Evolutionary conservation across 64 coral and sea anemone species (phyloP), one percentile per base, ranked within the genome.

Genomic region (Stylophora pistillata): DNA sequence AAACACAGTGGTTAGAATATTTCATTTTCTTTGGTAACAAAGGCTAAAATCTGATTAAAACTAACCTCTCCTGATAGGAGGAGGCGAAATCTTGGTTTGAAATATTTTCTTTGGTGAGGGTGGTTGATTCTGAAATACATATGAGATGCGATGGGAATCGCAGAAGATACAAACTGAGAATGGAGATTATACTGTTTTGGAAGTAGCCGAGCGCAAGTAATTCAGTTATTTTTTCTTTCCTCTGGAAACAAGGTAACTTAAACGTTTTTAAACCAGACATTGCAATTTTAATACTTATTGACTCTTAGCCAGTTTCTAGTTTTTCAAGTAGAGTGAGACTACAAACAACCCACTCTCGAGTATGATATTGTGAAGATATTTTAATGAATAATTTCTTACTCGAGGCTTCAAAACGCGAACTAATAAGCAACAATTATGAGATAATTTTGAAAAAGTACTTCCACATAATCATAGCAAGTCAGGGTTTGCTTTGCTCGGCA

Each of bases 11-110:
- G 59, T 65, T n/a, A 82, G 58, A 80, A 80, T 37, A 80, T 80
- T 61, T 80, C 78, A 80, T 80, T 62, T 58, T 80, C 78, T 61
- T n/a, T 58, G 73, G 73, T 76, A 33, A 37, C 18, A 76, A n/a
- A 76, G 73, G 58, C 58, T 82, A 15, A 63, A 64, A 82, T 62
- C 17, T 63, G 30, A 65, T 82, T 82, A 82, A 82, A 82, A 82
- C 5, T 82, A 30, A 82, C 30, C 79, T 82, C 64, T 79, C 23
- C 58, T 82, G 79, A 82, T 82, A 82, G 58, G 79, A 65, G 1
- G 79, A 65, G 28, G 30, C 25, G 25, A 79, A 58, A 41, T 65
- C 79, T 65, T 82, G 79, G 58, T 82, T 82, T 82, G 2, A 82
- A 82, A 66, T 55, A 82, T 64, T 63, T 68, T 68, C 14, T 65